phyloP scores from a whole-genome alignment of 2,113 vertebrate species.

The Siniperca knerii region DNA sequence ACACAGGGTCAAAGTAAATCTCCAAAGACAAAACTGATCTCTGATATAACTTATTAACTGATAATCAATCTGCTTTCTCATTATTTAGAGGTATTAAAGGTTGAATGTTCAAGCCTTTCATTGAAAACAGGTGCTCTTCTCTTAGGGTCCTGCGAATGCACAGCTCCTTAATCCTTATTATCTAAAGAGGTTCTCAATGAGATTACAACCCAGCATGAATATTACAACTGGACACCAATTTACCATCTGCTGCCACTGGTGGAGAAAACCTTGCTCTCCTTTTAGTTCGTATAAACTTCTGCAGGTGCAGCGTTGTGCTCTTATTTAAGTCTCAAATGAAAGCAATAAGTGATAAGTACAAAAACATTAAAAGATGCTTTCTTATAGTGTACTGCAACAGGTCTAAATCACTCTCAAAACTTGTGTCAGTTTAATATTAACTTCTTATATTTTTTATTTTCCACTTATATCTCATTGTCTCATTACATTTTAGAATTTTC shows the following conservation, averaged over 20 bases:
- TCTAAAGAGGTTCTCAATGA: slow-evolving; percentile 66
- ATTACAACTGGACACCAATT: slow-evolving; percentile 38
- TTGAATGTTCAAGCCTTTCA: not conserved
- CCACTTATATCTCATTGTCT: not conserved
- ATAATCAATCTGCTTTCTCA: not conserved
- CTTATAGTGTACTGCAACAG: not conserved
- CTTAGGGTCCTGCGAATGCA: slow-evolving; percentile 45
- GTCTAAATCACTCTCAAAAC: not conserved
- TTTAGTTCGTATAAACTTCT: not conserved
- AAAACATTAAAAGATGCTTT: not conserved
- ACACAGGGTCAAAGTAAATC: not conserved
- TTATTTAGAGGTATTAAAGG: not conserved
- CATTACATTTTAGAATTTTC: too few species aligned
- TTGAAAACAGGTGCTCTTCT: slow-evolving; percentile 32
- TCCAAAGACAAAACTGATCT: not conserved
- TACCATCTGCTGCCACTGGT: slow-evolving; percentile 62
- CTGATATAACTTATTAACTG: not conserved
- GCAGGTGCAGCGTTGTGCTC: not conserved
- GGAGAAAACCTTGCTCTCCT: slow-evolving; percentile 29
- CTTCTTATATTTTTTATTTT: not conserved
- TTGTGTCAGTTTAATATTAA: not conserved
- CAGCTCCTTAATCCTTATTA: slow-evolving; percentile 73
- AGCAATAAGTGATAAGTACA: not conserved
- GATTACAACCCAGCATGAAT: slow-evolving; percentile 72
- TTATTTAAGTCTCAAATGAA: not conserved